A percentile compares a stretch with the other conserved stretches of the same genome.
phyloP scores from a whole-genome alignment of 2,888 invertebrate genomes.

The Drosophila emarginata region DNA sequence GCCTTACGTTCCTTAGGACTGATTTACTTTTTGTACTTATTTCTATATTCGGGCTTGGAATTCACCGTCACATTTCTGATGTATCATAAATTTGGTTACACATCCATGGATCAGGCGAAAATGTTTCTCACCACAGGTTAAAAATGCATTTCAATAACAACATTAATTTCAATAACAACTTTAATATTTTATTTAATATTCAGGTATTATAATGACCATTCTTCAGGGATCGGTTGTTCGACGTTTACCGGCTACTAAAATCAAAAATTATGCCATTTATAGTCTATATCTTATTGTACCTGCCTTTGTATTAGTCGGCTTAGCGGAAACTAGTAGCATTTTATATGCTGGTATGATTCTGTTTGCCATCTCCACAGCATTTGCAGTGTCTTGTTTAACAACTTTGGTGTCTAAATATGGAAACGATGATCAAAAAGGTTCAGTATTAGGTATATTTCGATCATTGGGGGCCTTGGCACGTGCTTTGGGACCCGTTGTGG shows the following conservation, averaged over 20 bases:
- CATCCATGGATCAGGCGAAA: conserved; percentile 98
- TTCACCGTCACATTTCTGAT: conserved; percentile 98
- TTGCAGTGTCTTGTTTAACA: conserved; percentile 97
- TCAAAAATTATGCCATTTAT: conserved; percentile 87
- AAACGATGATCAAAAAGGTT: conserved; percentile 92
- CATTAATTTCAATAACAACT: neutral
- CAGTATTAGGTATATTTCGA: conserved; percentile 95
- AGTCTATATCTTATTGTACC: conserved; percentile 93
- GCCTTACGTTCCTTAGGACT: conserved; percentile 88
- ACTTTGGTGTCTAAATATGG: conserved; percentile 94
- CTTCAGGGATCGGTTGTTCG: conserved; percentile 95
- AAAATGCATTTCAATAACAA: conserved; percentile 51
- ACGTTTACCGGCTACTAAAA: conserved; percentile 88
- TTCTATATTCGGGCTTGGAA: conserved; percentile 97
- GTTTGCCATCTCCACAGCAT: conserved; percentile 94
- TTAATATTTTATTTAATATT: neutral
- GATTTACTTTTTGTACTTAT: conserved; percentile 94
- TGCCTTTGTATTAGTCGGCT: conserved; percentile 92
- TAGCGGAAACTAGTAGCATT: conserved; percentile 85
- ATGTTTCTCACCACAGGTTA: conserved; percentile 97
- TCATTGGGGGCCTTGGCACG: conserved; percentile 97
- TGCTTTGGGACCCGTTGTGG: conserved; percentile 94
- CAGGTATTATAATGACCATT: conserved; percentile 92
- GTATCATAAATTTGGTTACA: conserved; percentile 94
- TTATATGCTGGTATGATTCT: conserved; percentile 93